These are phyloP conservation scores for Orthonyx spaldingii DNA, from an alignment of 2,113 vertebrate genomes.

Conservation along the genomic window DNA sequence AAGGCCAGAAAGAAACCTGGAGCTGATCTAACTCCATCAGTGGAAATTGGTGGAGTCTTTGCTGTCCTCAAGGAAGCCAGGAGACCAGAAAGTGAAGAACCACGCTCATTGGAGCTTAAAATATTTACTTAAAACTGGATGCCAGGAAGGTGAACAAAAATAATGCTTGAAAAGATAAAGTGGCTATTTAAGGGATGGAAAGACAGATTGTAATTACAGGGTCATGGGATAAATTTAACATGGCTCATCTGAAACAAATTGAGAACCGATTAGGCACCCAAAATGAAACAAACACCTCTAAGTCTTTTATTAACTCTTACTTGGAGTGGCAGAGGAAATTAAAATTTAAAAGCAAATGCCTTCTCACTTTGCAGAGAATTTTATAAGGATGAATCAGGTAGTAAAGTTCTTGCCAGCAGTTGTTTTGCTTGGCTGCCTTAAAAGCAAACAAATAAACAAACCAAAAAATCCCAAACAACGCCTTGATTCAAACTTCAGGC, in stretches of 20 bases:
- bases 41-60: background rate
- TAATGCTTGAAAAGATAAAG: background rate
- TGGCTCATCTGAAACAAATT: background rate
- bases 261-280: background rate
- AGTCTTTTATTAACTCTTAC: background rate
- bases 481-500: background rate
- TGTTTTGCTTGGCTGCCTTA: slow-evolving; percentile 11
- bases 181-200: background rate
- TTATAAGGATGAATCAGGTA: background rate
- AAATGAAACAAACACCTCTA: background rate
- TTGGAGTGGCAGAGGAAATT: background rate
- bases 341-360: background rate
- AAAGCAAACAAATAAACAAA: slow-evolving; percentile 10
- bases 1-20: background rate
- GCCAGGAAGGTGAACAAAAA: background rate
- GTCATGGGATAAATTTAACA: background rate
- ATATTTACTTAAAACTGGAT: background rate
- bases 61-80: background rate
- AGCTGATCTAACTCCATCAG: background rate
- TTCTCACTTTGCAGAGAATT: background rate
- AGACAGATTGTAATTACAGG: background rate
- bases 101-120: background rate
- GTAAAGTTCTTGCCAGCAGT: background rate
- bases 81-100: background rate
- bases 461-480: background rate